phyloP scores from a whole-genome alignment of 2,113 vertebrate species.

The Galemys pyrenaicus region DNA sequence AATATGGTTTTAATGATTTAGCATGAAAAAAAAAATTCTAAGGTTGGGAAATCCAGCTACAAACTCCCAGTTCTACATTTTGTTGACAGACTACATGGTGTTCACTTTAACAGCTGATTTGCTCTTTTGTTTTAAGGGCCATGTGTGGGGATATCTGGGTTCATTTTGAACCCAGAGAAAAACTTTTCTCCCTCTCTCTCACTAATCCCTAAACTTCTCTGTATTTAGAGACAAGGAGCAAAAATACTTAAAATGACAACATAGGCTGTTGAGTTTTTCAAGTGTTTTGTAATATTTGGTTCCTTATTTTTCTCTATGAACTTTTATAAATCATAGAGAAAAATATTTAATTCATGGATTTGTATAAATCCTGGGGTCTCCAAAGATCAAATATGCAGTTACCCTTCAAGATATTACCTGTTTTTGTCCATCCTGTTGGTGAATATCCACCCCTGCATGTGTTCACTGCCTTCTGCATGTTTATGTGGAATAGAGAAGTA shows the following conservation, averaged over 20 bases:
- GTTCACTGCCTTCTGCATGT: neutral
- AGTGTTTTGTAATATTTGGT: neutral
- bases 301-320: neutral
- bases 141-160: neutral
- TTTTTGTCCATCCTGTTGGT: neutral
- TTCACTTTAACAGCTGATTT: neutral
- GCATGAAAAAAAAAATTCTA: slow-evolving; percentile 26
- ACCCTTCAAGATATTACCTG: neutral
- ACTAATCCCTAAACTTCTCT: neutral
- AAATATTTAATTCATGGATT: neutral
- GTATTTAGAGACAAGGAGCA: neutral
- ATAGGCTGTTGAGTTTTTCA: neutral
- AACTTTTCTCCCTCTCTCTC: neutral
- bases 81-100: neutral
- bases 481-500: neutral
- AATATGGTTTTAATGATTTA: neutral
- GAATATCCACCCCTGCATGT: neutral
- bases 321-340: neutral
- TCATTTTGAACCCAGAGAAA: neutral
- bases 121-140: neutral
- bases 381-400: neutral
- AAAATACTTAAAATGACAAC: slow-evolving; percentile 9
- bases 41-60: neutral
- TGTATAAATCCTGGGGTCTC: slow-evolving; percentile 7
- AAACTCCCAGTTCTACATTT: neutral